Evolutionary conservation across 2,113 vertebrate species (phyloP).

Genomic region (Tragulus kanchil): DNA sequence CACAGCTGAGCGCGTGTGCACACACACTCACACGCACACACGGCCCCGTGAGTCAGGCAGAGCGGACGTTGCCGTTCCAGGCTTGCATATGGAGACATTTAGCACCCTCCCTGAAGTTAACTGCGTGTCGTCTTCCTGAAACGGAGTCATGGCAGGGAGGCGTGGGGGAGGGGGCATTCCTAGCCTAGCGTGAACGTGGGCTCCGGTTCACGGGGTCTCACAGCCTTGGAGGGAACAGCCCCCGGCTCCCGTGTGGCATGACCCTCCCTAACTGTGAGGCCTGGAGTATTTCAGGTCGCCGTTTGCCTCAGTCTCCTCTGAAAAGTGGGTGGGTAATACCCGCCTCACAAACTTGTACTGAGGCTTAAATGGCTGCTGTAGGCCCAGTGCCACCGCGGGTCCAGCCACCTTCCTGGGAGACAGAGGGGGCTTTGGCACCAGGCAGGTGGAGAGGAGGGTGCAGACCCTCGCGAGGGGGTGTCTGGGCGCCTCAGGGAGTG

Average conservation of each 20-base stretch:
- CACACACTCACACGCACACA: neutral
- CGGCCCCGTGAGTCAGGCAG: neutral
- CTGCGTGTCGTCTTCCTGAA: neutral
- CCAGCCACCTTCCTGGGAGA: neutral
- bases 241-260: neutral
- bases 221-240: neutral
- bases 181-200: accelerated
- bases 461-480: neutral
- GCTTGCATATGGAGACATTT: accelerated
- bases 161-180: neutral
- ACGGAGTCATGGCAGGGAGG: accelerated
- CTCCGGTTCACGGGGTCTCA: accelerated
- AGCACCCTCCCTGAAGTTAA: neutral
- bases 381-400: no score
- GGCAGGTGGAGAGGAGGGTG: neutral
- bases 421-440: neutral
- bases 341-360: accelerated
- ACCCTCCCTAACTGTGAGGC: neutral
- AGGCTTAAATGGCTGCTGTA: neutral
- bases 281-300: accelerated
- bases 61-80: neutral
- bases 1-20: accelerated
- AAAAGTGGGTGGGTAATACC: neutral
- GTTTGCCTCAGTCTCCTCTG: neutral
- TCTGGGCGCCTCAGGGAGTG: neutral